Evolutionary conservation across 2,113 vertebrate species (phyloP), one percentile per base, ranked within the genome.

Genomic region (Apus apus): DNA sequence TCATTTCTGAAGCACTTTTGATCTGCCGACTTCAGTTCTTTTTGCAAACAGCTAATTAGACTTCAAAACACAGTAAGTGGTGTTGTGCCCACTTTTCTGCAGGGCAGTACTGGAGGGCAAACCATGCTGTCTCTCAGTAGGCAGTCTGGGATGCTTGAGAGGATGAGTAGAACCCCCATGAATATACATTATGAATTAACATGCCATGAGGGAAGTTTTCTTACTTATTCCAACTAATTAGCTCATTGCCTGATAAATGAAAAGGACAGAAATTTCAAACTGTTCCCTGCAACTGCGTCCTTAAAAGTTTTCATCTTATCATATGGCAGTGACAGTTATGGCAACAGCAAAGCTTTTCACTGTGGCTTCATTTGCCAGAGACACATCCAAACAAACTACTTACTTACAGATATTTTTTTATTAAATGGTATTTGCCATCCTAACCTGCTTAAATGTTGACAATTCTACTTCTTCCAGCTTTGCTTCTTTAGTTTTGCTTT

Each of bases 61-160:
- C 94, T 94, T 96, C 92, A 96, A 94, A 97, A 96, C 94, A 96
- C 92, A 91, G 85, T 97, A 95, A 96, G 93, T 92, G 92, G 83
- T 96, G 83, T 87, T 93, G 92, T 95, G 93, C 66, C 91, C 82
- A 90, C 90, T 93, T 97, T 94, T 82, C 93, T 89, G n/a, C 90
- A 94, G 92, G 88, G 79, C 88, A 84, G 26, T 82, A 40, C 92
- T 95, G 57, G 79, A 96, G 92, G 76, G 85, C 76, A 97, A 94
- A 93, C 68, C 74, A 73, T 91, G 87, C 91, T 95, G 94, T 74
- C 94, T 96, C 96, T 87, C 96, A 91, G 91, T 72, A 91, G 89
- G 94, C 73, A 89, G 84, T 76, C 80, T 77, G 61, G 81, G 70
- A 92, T 96, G 87, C 94, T 92, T 89, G 70, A 95, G 87, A 92